These are phyloP conservation scores for Troglohyphantes excavatus DNA, from an alignment of 2,888 invertebrate species.

Conservation along the genomic window DNA sequence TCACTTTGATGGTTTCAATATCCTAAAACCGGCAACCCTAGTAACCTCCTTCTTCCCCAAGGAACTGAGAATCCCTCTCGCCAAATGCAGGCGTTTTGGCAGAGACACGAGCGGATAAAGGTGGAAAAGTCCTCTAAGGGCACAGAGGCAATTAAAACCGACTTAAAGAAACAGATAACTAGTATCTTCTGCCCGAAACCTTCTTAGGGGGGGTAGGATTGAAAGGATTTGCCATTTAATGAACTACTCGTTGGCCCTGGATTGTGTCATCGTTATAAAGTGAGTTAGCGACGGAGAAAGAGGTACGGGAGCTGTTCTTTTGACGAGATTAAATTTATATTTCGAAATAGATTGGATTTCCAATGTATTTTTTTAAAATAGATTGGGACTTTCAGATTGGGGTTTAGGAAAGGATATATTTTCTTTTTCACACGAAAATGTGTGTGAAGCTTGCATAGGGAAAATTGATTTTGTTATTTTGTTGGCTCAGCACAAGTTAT, in stretches of 20 bases:
- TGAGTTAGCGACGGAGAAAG: not conserved
- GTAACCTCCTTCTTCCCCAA: not conserved
- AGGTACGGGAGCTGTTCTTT: not conserved
- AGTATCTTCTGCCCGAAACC: constrained; percentile 4
- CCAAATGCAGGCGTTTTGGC: not conserved
- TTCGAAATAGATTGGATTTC: not conserved
- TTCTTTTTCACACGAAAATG: not conserved
- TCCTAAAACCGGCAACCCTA: not conserved
- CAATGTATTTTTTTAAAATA: not conserved
- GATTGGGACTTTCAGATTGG: not conserved
- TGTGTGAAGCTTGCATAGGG: not conserved
- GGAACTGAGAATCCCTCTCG: not conserved
- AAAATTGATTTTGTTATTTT: too few species aligned
- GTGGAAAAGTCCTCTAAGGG: not conserved
- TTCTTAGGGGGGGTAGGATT: constrained; percentile 7
- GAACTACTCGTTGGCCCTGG: constrained; percentile 16
- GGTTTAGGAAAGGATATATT: not conserved
- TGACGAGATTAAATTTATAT: not conserved
- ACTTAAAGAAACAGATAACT: constrained; percentile 58
- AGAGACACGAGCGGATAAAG: constrained; percentile 8
- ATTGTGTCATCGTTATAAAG: not conserved
- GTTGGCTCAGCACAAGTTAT: too few species aligned
- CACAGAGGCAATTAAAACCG: constrained; percentile 53
- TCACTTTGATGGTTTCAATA: too few species aligned
- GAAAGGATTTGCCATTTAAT: constrained; percentile 54